Conservation (phyloP, 92 coral and sea anemone species). For the Epizoanthus fatuus region DNA sequence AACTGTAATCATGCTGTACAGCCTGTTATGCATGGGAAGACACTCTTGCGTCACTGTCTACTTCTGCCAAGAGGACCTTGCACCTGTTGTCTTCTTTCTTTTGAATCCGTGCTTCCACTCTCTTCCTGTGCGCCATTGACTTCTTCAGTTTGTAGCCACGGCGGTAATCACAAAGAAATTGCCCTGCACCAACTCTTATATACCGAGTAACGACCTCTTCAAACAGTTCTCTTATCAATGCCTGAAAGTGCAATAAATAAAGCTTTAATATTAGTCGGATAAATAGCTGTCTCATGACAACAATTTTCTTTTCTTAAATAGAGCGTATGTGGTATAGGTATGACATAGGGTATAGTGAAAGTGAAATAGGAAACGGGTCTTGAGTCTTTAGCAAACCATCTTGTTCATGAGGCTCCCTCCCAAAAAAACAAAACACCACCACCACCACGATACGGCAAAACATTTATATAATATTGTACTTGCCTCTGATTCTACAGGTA, state of each 20-base stretch:
- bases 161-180: slow-evolving; percentile 31
- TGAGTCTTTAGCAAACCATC: no score
- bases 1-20: slow-evolving; percentile 10
- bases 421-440: no score
- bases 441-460: not conserved
- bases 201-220: slow-evolving; percentile 19
- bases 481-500: not conserved
- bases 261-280: no score
- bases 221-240: slow-evolving; percentile 26
- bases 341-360: no score
- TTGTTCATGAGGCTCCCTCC: no score
- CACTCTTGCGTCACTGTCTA: no score
- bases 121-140: slow-evolving; percentile 38
- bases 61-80: no score
- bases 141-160: slow-evolving; percentile 21
- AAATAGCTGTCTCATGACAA: not conserved
- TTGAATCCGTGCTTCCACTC: slow-evolving; percentile 19
- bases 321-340: no score
- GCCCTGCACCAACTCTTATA: slow-evolving; percentile 44
- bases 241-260: not conserved
- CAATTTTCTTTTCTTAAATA: not conserved
- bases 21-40: slow-evolving; percentile 21
- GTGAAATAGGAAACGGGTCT: no score
- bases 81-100: slow-evolving; percentile 25
- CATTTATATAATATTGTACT: not conserved